phyloP scores from a whole-genome alignment of 2,888 invertebrate species.

The Ptychoptera contaminata region DNA sequence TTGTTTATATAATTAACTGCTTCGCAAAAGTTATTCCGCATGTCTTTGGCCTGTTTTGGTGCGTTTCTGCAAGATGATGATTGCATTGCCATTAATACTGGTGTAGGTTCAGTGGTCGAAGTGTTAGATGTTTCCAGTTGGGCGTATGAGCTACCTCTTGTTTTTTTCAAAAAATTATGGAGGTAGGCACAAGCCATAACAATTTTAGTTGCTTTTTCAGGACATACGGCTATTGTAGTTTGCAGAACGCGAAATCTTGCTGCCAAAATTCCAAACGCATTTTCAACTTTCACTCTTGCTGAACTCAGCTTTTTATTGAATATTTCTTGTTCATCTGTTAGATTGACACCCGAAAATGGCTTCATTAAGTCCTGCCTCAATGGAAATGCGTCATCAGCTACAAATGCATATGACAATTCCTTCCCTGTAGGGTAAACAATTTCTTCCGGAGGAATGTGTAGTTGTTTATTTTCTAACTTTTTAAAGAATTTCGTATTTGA shows the following conservation, averaged over 20 bases:
- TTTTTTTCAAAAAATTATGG: slow-evolving; percentile 11
- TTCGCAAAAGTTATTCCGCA: slow-evolving; percentile 1
- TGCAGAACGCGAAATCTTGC: too few species aligned
- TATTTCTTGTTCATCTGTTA: slow-evolving; percentile 2
- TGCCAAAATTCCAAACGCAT: slow-evolving; percentile 12
- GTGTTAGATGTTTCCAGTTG: background rate
- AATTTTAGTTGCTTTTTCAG: too few species aligned
- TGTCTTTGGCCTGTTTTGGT: background rate
- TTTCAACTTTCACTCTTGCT: slow-evolving; percentile 8
- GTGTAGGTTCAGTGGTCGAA: background rate
- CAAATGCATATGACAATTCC: slow-evolving; percentile 8
- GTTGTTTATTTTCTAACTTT: slow-evolving; percentile 1
- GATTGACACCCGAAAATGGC: slow-evolving; percentile 3
- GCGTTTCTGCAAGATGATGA: background rate
- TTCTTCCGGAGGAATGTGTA: slow-evolving; percentile 8
- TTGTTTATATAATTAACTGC: background rate
- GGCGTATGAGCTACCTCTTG: slow-evolving; percentile 2
- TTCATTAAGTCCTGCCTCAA: slow-evolving; percentile 8
- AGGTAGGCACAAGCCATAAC: too few species aligned
- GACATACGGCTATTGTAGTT: too few species aligned
- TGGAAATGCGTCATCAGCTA: slow-evolving; percentile 9
- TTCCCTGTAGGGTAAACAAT: slow-evolving; percentile 4
- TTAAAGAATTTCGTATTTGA: slow-evolving; percentile 6
- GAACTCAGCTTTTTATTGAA: slow-evolving; percentile 6
- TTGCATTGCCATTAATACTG: slow-evolving; percentile 1